A percentile compares a stretch with the other conserved stretches of the same genome.
phyloP scores from a whole-genome alignment of 2,888 invertebrate genomes.

The Pedicia rivosa region DNA sequence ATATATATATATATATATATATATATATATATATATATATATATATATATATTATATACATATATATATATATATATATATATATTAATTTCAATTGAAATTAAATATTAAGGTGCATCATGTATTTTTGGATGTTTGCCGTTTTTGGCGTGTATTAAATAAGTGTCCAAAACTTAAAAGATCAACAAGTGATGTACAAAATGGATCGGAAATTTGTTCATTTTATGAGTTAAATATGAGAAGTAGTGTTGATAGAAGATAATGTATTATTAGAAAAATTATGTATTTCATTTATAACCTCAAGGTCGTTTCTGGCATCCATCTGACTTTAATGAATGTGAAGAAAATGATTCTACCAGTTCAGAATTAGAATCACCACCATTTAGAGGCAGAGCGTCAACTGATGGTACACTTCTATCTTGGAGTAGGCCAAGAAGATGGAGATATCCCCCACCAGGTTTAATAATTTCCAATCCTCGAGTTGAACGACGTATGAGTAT shows the following conservation, averaged over 20 bases:
- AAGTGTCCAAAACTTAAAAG: slow-evolving; percentile 48
- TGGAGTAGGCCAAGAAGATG: slow-evolving; percentile 43
- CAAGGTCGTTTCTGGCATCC: slow-evolving; percentile 45
- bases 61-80: too few relatives aligned
- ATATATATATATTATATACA: too few relatives aligned
- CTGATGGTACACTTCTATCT: slow-evolving; percentile 47
- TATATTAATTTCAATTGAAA: too few relatives aligned
- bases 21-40: too few relatives aligned
- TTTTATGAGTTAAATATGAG: slow-evolving; percentile 27
- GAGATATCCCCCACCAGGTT: slow-evolving; percentile 36
- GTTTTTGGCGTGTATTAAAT: slow-evolving; percentile 56
- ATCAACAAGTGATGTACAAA: slow-evolving; percentile 38
- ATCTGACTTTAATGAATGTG: slow-evolving; percentile 43
- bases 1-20: too few relatives aligned
- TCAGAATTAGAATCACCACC: slow-evolving; percentile 31
- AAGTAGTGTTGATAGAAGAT: slow-evolving; percentile 20
- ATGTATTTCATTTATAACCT: neutral
- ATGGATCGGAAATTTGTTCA: slow-evolving; percentile 29
- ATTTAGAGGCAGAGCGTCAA: slow-evolving; percentile 60
- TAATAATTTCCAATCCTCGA: slow-evolving; percentile 32
- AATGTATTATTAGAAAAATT: slow-evolving; percentile 18
- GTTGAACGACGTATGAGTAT: slow-evolving; percentile 61
- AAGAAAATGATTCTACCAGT: slow-evolving; percentile 28
- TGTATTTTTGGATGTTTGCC: slow-evolving; percentile 59
- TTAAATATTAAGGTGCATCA: slow-evolving; percentile 46